These are phyloP conservation scores for Fragum fragum DNA, from an alignment of 2,888 invertebrate species.

Conservation along the genomic window DNA sequence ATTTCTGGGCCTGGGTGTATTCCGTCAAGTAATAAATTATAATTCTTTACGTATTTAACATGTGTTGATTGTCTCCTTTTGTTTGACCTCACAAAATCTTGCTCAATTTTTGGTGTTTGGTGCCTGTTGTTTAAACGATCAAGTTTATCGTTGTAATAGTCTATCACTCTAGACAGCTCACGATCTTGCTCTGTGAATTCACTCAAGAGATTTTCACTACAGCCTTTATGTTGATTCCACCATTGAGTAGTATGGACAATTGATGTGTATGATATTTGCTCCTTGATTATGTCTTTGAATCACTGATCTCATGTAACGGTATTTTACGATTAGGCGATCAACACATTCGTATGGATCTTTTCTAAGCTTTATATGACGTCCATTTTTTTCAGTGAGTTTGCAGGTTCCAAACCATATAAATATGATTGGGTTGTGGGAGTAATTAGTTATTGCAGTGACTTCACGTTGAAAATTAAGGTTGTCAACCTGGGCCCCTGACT, in stretches of 20 bases:
- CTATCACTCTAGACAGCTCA: background rate
- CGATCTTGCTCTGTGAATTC: background rate
- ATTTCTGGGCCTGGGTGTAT: background rate
- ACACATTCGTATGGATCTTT: background rate
- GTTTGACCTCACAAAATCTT: conserved; percentile 3
- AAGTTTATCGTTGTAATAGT: conserved; percentile 2
- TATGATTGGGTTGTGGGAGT: background rate
- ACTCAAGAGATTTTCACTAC: background rate
- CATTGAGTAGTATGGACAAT: conserved; percentile 17
- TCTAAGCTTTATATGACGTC: background rate
- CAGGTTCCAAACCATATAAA: conserved; percentile 11
- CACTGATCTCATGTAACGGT: conserved; percentile 4
- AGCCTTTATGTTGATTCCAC: conserved; percentile 13
- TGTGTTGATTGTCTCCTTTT: background rate
- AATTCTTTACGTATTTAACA: conserved; percentile 13
- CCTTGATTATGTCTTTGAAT: conserved; percentile 1
- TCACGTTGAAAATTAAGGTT: conserved; percentile 1
- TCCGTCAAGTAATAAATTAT: background rate
- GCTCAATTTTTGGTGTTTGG: background rate
- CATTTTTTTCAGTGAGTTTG: conserved; percentile 1
- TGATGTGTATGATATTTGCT: background rate
- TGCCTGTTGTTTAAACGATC: background rate
- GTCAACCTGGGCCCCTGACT: background rate
- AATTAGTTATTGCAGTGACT: background rate
- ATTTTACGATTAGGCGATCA: background rate